Conservation (phyloP, 2,797 vertebrate species). For the Knipowitschia caucasica region DNA sequence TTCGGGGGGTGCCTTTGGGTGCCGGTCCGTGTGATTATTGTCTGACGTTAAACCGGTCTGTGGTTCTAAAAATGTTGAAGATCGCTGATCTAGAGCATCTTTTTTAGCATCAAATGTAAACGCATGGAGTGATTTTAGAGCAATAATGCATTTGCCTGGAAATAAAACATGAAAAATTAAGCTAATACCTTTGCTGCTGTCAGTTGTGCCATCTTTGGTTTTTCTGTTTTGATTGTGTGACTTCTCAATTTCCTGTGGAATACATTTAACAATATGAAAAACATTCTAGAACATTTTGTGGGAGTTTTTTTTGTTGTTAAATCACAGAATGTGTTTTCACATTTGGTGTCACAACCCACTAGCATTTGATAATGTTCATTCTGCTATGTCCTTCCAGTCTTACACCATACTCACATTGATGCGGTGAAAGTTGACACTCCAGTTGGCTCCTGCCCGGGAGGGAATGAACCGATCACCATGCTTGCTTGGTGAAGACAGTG, state of each 20-base stretch:
- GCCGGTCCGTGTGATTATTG: too few relatives aligned
- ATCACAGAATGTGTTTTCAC: constrained; percentile 5
- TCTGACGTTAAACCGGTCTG: too few relatives aligned
- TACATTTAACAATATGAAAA: background rate
- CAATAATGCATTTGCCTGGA: background rate
- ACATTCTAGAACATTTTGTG: background rate
- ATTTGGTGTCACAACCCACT: constrained; percentile 7
- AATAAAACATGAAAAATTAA: background rate
- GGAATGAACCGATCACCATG: constrained; percentile 97
- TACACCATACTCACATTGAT: constrained; percentile 85
- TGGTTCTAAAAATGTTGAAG: too few relatives aligned
- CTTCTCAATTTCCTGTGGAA: constrained; percentile 91
- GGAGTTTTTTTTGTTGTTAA: too few relatives aligned
- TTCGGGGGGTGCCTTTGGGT: too few relatives aligned
- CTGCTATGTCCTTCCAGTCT: constrained; percentile 11
- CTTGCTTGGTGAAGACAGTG: constrained; percentile 94
- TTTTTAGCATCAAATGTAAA: constrained; percentile 22
- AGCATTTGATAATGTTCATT: constrained; percentile 26
- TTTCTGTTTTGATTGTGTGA: constrained; percentile 97
- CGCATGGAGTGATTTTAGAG: constrained; percentile 23
- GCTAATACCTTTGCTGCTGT: constrained; percentile 92
- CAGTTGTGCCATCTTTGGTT: constrained; percentile 94
- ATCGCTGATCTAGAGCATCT: too few relatives aligned
- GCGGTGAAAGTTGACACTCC: constrained; percentile 98
- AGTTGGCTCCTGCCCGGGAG: constrained; percentile 95